phyloP scores from a whole-genome alignment of 2,888 invertebrate genomes.

The Watsonalla binaria region DNA sequence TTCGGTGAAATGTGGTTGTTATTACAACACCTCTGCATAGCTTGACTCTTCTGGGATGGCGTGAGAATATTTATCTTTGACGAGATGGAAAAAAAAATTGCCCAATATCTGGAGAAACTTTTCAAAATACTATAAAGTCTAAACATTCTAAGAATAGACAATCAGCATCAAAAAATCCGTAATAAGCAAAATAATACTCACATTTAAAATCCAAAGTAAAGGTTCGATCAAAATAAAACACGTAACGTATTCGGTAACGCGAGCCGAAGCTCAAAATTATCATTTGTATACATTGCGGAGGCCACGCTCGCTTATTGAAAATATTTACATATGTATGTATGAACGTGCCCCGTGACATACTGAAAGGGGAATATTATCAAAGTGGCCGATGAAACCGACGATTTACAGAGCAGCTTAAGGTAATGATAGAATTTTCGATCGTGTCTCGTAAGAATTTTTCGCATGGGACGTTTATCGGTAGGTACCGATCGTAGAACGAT shows the following conservation, averaged over 20 bases:
- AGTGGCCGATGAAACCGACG: conserved; percentile 46
- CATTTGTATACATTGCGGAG: conserved; percentile 36
- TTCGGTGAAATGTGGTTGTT: too few species aligned
- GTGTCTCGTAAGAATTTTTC: conserved; percentile 34
- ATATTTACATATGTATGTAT: conserved; percentile 68
- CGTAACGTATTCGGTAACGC: background rate
- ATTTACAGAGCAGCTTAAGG: conserved; percentile 49
- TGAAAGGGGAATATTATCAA: conserved; percentile 51
- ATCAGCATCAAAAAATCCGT: background rate
- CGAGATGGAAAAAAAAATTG: too few species aligned
- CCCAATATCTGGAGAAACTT: too few species aligned
- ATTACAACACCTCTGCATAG: too few species aligned
- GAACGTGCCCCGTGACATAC: conserved; percentile 42
- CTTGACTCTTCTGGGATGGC: too few species aligned
- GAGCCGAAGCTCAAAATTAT: conserved; percentile 26
- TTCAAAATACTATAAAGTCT: too few species aligned
- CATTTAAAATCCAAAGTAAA: background rate
- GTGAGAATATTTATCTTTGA: too few species aligned
- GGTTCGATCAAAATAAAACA: background rate
- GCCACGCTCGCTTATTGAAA: conserved; percentile 51
- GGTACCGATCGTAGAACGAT: conserved; percentile 34
- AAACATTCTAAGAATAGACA: too few species aligned
- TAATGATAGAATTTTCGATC: conserved; percentile 56
- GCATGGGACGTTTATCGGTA: conserved; percentile 28
- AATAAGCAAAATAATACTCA: background rate